Evolutionary conservation across 30 jellyfish, hydroid and myxozoan species (phyloP).

Genomic region (Hydractinia echinata): DNA sequence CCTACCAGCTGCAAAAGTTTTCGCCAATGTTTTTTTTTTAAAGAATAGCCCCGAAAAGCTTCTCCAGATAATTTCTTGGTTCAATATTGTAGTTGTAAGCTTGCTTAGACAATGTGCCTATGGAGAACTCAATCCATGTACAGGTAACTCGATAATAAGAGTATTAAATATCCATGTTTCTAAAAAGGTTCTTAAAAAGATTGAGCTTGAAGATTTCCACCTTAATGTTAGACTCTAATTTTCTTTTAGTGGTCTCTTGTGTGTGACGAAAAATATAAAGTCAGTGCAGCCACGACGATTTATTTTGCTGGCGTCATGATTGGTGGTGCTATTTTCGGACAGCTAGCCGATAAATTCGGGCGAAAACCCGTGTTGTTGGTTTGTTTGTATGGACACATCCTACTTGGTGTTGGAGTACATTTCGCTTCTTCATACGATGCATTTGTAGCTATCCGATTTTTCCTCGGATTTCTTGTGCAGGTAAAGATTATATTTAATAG

Average conservation of each 20-base stretch:
- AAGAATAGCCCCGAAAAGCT: too few species aligned
- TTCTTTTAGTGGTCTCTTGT: constrained; percentile 64
- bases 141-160: too few species aligned
- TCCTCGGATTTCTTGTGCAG: constrained; percentile 78
- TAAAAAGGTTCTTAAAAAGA: neutral
- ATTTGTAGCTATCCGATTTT: constrained; percentile 59
- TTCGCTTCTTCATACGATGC: constrained; percentile 48
- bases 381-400: constrained; percentile 70
- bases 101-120: too few species aligned
- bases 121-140: too few species aligned
- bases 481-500: constrained; percentile 21
- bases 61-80: too few species aligned
- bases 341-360: constrained; percentile 71
- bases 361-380: constrained; percentile 62
- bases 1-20: too few species aligned
- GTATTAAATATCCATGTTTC: too few species aligned
- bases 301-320: constrained; percentile 90
- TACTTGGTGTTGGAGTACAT: constrained; percentile 59
- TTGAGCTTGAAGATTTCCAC: neutral
- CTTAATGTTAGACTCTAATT: neutral
- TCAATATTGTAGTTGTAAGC: too few species aligned
- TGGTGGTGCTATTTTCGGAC: constrained; percentile 84
- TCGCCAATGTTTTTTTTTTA: too few species aligned
- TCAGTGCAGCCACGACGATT: constrained; percentile 68
- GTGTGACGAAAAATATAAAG: constrained; percentile 68